Evolutionary conservation across 2,888 invertebrate genomes (phyloP), one percentile per base, ranked within the genome.

Genomic region (Amphipoea oculea): DNA sequence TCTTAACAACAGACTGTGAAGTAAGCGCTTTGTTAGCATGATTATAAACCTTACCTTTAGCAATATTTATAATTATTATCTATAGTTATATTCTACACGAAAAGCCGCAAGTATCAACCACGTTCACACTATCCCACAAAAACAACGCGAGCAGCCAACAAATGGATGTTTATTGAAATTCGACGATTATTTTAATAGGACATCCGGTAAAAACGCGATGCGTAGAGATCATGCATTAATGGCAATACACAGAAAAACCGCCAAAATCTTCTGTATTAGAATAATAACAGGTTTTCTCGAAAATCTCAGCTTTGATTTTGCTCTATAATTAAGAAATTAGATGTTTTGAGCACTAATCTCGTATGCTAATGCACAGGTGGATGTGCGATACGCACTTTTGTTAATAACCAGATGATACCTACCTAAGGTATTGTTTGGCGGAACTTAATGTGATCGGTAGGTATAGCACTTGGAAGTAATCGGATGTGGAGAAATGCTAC

Each of bases 141-240:
- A 93, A 92, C 89, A 91, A 90, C 89, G 85, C 89, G 86, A 89
- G 90, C 91, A 91, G 92, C 87, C 92, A 92, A 92, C 90, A 93
- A 95, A 95, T 93, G 94, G 90, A 90, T 94, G 94, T 94, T 96
- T 95, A 96, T 95, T 96, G 96, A 95, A 96, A 95, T 93, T 93
- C 93, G 91, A 89, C 94, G 91, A 96, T 96, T 96, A 96, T 95
- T 96, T 96, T 96, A 96, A 96, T 96, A 95, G 95, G 93, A 96
- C 95, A 95, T 96, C 96, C 95, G 95, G 95, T 93, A 87, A 86
- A 89, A 92, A 92, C 91, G 90, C 88, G 89, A 92, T 91, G 90
- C 83, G 88, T 88, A 85, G 87, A 90, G 90, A 92, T 91, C 90
- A 84, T 85, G 73, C 88, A 86, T 88, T 93, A 94, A 92, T 92